Percentiles rank a stretch among this genome's conserved stretches.
These are phyloP conservation scores for Helicoverpa assulta DNA, from an alignment of 2,888 invertebrate genomes.

Conservation along the genomic window DNA sequence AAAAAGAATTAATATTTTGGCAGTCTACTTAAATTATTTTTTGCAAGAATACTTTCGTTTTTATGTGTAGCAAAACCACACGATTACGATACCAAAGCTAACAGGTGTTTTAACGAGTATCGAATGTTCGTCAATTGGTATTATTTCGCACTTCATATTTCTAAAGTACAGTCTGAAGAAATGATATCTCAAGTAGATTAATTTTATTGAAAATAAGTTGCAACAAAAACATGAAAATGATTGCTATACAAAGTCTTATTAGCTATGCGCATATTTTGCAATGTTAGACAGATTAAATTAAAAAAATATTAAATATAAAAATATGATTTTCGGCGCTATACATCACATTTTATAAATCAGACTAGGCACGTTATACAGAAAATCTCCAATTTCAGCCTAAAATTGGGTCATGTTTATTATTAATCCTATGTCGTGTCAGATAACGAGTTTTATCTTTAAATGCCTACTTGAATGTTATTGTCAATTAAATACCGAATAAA, in stretches of 20 bases:
- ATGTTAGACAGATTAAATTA: not conserved
- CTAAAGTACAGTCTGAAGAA: conserved; percentile 45
- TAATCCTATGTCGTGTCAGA: conserved; percentile 48
- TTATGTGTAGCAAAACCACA: conserved; percentile 61
- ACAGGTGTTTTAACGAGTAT: conserved; percentile 64
- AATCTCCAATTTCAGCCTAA: conserved; percentile 37
- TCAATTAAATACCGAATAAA: conserved; percentile 34
- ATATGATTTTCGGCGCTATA: not conserved
- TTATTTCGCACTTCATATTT: conserved; percentile 62
- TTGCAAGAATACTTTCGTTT: conserved; percentile 49
- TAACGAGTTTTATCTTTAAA: conserved; percentile 55
- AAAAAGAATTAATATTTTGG: not conserved
- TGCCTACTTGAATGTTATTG: conserved; percentile 41
- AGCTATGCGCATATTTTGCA: no score
- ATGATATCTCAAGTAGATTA: not conserved
- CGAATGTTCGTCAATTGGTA: conserved; percentile 54
- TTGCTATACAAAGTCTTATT: no score
- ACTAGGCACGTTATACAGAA: conserved; percentile 19
- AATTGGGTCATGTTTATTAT: conserved; percentile 60
- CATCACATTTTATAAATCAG: conserved; percentile 10
- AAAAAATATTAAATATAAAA: not conserved
- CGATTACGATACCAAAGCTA: conserved; percentile 58
- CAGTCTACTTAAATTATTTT: not conserved
- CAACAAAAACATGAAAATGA: not conserved
- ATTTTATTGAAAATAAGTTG: no score